Evolutionary conservation across 2,888 invertebrate genomes (phyloP).

Genomic region (Noctua janthina): DNA sequence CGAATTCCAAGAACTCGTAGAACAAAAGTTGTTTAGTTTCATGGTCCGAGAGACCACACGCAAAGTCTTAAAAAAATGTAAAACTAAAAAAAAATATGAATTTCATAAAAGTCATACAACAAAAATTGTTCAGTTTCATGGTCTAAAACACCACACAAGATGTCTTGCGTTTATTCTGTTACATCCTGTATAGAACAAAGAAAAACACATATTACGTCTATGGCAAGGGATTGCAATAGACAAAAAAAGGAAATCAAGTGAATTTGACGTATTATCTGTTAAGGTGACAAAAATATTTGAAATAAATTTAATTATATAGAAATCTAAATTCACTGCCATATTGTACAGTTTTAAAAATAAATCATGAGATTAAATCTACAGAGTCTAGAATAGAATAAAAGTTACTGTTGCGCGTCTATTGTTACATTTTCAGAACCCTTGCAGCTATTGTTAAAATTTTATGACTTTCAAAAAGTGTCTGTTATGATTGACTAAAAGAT

Average conservation of each 20-base stretch:
- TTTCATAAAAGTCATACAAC: background rate
- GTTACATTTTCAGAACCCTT: slow-evolving; percentile 30
- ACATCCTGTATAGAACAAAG: background rate
- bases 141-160: too few species aligned
- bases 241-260: background rate
- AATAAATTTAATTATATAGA: background rate
- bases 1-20: too few species aligned
- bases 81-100: background rate
- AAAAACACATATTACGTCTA: background rate
- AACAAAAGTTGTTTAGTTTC: too few species aligned
- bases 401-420: slow-evolving; percentile 39
- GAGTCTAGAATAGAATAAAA: slow-evolving; percentile 26
- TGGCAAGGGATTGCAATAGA: background rate
- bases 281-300: background rate
- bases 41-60: too few species aligned
- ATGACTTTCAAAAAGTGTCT: slow-evolving; percentile 41
- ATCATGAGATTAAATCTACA: slow-evolving; percentile 35
- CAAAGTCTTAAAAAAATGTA: background rate
- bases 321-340: slow-evolving; percentile 47
- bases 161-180: background rate
- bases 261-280: background rate
- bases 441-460: slow-evolving; percentile 15
- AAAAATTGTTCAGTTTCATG: background rate
- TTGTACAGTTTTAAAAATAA: slow-evolving; percentile 39
- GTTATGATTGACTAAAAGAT: slow-evolving; percentile 5